Evolutionary conservation across 2,888 invertebrate genomes (phyloP).

Genomic region (Cremastinae sp.): DNA sequence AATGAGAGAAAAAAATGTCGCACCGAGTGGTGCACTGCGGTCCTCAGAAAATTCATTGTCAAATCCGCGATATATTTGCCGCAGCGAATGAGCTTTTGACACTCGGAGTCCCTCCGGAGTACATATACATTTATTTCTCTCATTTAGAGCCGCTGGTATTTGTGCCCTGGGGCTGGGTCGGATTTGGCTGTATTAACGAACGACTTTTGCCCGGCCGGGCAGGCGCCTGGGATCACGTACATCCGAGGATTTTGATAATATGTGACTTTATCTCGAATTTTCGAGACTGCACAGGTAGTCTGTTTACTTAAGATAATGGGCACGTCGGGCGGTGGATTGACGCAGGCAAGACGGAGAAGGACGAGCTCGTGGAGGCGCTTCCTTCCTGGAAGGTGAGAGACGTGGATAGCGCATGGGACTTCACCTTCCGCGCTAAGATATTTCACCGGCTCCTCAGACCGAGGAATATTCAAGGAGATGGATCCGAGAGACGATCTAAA

Average conservation of each 20-base stretch:
- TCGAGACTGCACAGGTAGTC: conserved; percentile 73
- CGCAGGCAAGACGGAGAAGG: conserved; percentile 52
- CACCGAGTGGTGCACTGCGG: conserved; percentile 58
- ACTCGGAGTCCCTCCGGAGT: not conserved
- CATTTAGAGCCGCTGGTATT: conserved; percentile 12
- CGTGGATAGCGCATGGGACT: conserved; percentile 29
- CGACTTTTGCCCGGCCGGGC: conserved; percentile 35
- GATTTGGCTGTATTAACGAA: conserved; percentile 59
- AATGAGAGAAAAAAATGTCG: conserved; percentile 22
- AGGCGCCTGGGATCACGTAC: conserved; percentile 48
- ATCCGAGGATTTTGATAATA: conserved; percentile 76
- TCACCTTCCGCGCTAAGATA: conserved; percentile 51
- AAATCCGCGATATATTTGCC: not conserved
- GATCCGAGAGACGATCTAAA: conserved; percentile 6
- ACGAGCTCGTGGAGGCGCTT: conserved; percentile 7
- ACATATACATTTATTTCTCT: not conserved
- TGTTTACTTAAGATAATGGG: conserved; percentile 78
- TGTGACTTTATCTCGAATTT: conserved; percentile 77
- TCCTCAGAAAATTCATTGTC: conserved; percentile 44
- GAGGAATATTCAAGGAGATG: conserved; percentile 43
- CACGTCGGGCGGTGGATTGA: conserved; percentile 62
- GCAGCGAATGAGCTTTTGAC: conserved; percentile 35
- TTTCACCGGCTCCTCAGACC: conserved; percentile 49
- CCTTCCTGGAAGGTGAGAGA: conserved; percentile 35
- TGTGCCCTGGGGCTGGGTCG: conserved; percentile 24